Conservation (phyloP, 2,888 invertebrate genomes). For the Phytoseiulus persimilis region DNA sequence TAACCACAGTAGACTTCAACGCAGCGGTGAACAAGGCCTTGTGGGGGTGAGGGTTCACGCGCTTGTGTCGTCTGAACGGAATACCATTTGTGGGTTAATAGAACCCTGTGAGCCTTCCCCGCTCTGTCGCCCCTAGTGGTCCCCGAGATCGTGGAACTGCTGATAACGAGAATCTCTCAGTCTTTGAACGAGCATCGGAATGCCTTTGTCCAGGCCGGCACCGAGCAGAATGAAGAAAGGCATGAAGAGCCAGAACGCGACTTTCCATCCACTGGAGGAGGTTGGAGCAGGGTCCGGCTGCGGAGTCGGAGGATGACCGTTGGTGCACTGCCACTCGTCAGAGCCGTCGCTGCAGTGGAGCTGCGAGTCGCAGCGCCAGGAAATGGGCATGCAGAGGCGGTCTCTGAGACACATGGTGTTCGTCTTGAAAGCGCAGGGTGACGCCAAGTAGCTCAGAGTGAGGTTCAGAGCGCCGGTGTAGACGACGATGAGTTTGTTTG, state of each 20-base stretch:
- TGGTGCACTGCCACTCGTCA: not conserved
- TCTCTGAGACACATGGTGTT: conserved; percentile 20
- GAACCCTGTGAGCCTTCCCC: not conserved
- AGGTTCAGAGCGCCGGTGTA: not conserved
- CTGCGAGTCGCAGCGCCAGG: not conserved
- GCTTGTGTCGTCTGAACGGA: conserved; percentile 5
- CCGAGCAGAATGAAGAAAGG: not conserved
- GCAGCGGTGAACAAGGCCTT: not conserved
- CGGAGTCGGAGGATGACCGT: not conserved
- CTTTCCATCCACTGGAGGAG: conserved; percentile 18
- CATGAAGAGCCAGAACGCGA: not conserved
- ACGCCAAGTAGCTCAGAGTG: not conserved
- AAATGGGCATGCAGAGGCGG: not conserved
- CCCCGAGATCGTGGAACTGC: conserved; percentile 40
- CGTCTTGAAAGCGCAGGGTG: not conserved
- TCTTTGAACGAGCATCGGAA: conserved; percentile 18
- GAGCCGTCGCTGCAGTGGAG: conserved; percentile 15
- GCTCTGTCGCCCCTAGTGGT: conserved; percentile 40
- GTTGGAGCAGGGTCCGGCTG: not conserved
- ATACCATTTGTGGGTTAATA: conserved; percentile 29
- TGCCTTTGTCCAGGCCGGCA: not conserved
- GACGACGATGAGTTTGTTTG: not conserved
- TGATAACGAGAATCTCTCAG: not conserved
- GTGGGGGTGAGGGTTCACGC: not conserved
- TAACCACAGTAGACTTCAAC: not conserved